phyloP scores from a whole-genome alignment of 2,888 invertebrate species.

The Ectobius pallidus region DNA sequence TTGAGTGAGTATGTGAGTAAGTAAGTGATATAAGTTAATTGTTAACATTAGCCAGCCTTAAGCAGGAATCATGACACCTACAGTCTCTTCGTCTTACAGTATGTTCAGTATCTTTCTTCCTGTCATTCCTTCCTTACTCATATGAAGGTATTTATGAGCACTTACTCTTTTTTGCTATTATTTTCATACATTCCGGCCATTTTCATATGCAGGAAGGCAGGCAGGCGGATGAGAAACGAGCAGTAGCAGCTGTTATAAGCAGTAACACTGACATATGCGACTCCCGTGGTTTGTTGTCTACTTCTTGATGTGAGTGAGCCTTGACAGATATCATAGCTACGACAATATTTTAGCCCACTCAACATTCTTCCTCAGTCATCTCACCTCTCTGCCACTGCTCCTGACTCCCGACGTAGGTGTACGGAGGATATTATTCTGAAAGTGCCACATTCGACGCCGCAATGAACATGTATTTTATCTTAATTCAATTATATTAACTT shows the following conservation, averaged over 20 bases:
- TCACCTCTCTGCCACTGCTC: too few species aligned
- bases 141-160: conserved; percentile 5
- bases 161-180: conserved; percentile 1
- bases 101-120: neutral
- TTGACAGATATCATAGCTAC: neutral
- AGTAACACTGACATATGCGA: neutral
- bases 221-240: conserved; percentile 4
- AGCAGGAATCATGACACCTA: too few species aligned
- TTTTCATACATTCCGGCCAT: conserved; percentile 5
- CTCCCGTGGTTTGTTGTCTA: neutral
- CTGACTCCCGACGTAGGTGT: too few species aligned
- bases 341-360: neutral
- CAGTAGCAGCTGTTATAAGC: conserved; percentile 1
- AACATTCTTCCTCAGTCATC: too few species aligned
- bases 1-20: too few species aligned
- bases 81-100: too few species aligned
- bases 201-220: conserved; percentile 23
- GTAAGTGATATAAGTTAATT: too few species aligned
- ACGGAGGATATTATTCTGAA: too few species aligned
- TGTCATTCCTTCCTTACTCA: neutral
- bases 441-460: too few species aligned
- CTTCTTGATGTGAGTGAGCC: neutral
- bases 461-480: too few species aligned
- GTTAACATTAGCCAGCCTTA: too few species aligned
- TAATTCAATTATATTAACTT: too few species aligned